These are phyloP conservation scores for Phanerotoma sp. DNA, from an alignment of 2,888 invertebrate genomes.

Conservation along the genomic window DNA sequence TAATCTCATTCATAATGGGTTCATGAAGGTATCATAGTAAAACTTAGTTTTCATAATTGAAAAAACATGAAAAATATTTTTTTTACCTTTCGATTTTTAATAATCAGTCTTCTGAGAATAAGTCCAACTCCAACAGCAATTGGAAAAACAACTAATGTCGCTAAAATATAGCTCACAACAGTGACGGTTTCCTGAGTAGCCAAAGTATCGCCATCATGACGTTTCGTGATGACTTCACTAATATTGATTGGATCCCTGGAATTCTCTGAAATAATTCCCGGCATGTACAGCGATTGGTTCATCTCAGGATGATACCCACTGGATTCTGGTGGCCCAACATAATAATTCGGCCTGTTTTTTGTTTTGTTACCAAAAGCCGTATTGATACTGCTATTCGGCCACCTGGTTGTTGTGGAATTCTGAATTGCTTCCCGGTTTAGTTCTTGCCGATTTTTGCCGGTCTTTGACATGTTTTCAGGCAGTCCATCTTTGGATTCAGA, in stretches of 20 bases:
- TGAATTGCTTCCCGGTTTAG: conserved; percentile 30
- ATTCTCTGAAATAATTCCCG: conserved; percentile 41
- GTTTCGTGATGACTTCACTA: conserved; percentile 53
- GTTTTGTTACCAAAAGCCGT: conserved; percentile 34
- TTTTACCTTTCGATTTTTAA: conserved; percentile 56
- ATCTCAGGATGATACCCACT: conserved; percentile 42
- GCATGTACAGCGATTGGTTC: conserved; percentile 45
- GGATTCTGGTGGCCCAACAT: conserved; percentile 42
- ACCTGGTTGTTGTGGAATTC: conserved; percentile 21
- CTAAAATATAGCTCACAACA: conserved; percentile 56
- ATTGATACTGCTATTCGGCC: conserved; percentile 19
- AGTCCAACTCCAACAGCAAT: conserved; percentile 56
- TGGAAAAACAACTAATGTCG: conserved; percentile 57
- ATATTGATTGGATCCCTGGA: conserved; percentile 48
- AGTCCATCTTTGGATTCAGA: conserved; percentile 39
- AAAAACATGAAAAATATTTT: not conserved
- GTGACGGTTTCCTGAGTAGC: conserved; percentile 54
- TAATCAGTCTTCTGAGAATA: conserved; percentile 56
- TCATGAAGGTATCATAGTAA: too few relatives aligned
- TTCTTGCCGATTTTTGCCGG: conserved; percentile 37
- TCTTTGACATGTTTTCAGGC: conserved; percentile 7
- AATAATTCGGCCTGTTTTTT: conserved; percentile 40
- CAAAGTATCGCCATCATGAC: conserved; percentile 52
- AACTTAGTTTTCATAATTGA: too few relatives aligned
- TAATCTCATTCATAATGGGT: too few relatives aligned